These are phyloP conservation scores for Lasioglossum calceatum DNA, from an alignment of 2,888 invertebrate species.

Conservation along the genomic window DNA sequence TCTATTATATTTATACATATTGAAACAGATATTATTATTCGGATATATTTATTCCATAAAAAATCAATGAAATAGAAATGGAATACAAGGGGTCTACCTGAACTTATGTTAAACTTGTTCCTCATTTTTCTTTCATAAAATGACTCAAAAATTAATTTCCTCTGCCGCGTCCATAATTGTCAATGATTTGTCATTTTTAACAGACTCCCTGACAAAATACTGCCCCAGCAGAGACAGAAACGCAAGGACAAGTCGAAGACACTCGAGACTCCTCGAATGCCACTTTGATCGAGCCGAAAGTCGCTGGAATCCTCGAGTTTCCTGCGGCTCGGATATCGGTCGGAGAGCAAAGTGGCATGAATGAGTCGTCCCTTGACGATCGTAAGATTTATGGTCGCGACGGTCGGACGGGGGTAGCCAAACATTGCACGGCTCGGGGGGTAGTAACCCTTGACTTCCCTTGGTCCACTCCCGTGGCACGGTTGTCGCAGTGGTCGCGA, in stretches of 20 bases:
- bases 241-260: slow-evolving; percentile 6
- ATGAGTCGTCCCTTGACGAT: slow-evolving; percentile 84
- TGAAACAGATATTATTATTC: no score
- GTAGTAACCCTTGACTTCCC: slow-evolving; percentile 82
- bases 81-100: no score
- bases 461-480: slow-evolving; percentile 73
- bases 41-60: no score
- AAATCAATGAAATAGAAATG: no score
- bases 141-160: background rate
- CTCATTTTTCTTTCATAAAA: background rate
- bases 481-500: slow-evolving; percentile 65
- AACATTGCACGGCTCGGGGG: slow-evolving; percentile 70
- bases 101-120: background rate
- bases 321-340: slow-evolving; percentile 75
- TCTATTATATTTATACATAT: no score
- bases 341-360: slow-evolving; percentile 82
- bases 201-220: background rate
- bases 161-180: background rate
- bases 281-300: slow-evolving; percentile 66
- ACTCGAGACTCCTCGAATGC: slow-evolving; percentile 8
- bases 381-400: slow-evolving; percentile 83
- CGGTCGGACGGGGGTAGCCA: slow-evolving; percentile 74
- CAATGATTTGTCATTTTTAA: background rate
- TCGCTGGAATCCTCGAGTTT: slow-evolving; percentile 65
- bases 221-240: background rate